Evolutionary conservation across 2,797 vertebrate genomes (phyloP), one percentile per base, ranked within the genome.

Genomic region (Caiman crocodilus): DNA sequence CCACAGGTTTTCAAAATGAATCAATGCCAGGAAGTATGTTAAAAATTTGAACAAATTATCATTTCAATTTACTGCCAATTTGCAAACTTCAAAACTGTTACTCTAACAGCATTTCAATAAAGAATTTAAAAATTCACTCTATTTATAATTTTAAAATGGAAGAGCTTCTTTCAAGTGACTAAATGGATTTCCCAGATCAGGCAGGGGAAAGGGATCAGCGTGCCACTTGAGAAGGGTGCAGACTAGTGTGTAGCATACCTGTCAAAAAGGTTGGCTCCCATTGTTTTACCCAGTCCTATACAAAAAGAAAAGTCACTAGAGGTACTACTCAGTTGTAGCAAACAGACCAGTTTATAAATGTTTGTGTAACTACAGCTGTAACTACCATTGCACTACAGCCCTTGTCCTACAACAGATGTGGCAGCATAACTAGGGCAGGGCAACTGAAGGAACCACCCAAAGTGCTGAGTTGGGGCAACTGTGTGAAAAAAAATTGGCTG

Each of bases 1-100:
- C n/a, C n/a, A n/a, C n/a, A n/a, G n/a, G n/a, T n/a, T 88, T 82
- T 81, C 89, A 77, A 92, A 94, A 88, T 94, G 90, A 81, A 92
- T 94, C 65, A 88, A 64, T 80, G 84, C 64, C 57, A 95, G 80
- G n/a, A 93, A 88, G 69, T 75, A 90, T 42, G 82, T 83, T 83
- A 86, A 82, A 74, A 95, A 92, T n/a, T 88, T 83, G 63, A 96
- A 90, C 11, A 75, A 84, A 92, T 87, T 79, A 94, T 89, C 2
- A 85, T 88, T 93, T 94, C 77, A 86, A 85, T 93, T 95, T 88
- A 80, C 79, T 92, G 81, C 30, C 83, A 92, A 83, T 83, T 91
- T 63, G 75, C 65, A 94, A 74, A 81, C 76, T 94, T 94, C 87
- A 76, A 93, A 95, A 91, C 79, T 79, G 20, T 85, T 90, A 60